Conservation (phyloP, 2,113 vertebrate genomes). For the Leptobrachium leishanense region DNA sequence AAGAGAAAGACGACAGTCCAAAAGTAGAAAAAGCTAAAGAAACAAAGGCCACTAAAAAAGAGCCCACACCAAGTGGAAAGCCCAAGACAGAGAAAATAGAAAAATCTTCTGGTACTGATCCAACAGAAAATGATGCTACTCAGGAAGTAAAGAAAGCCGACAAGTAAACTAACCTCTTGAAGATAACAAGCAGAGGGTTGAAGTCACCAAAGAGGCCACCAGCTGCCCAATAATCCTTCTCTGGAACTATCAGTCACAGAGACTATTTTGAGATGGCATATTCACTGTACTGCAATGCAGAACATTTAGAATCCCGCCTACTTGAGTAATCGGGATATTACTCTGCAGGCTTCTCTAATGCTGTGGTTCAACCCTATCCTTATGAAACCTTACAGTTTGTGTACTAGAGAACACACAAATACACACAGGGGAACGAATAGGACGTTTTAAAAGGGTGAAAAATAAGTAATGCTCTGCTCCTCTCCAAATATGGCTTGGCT, state of each 20-base stretch:
- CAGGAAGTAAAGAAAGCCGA: slow-evolving; percentile 67
- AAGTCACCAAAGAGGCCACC: slow-evolving; percentile 33
- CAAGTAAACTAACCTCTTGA: slow-evolving; percentile 52
- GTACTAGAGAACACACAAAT: slow-evolving; percentile 38
- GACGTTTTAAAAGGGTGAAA: not conserved
- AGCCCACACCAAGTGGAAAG: slow-evolving; percentile 50
- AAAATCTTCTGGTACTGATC: slow-evolving; percentile 77
- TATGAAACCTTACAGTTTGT: slow-evolving; percentile 11
- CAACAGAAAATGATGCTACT: slow-evolving; percentile 65
- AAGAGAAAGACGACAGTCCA: slow-evolving; percentile 49
- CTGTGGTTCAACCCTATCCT: slow-evolving; percentile 49
- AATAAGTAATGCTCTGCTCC: too few relatives aligned
- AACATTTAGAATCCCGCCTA: slow-evolving; percentile 19
- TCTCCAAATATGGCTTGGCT: not conserved
- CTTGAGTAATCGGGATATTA: slow-evolving; percentile 29
- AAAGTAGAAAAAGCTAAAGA: slow-evolving; percentile 66
- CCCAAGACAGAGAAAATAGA: slow-evolving; percentile 67
- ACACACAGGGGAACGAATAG: slow-evolving; percentile 21
- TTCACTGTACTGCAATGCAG: slow-evolving; percentile 39
- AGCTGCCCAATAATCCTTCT: slow-evolving; percentile 6
- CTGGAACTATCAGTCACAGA: slow-evolving; percentile 44
- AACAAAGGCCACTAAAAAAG: slow-evolving; percentile 48
- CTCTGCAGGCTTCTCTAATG: slow-evolving; percentile 50
- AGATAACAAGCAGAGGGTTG: not conserved
- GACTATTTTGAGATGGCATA: slow-evolving; percentile 50